Percentiles rank a stretch among this genome's conserved stretches.
phyloP scores from a whole-genome alignment of 2,888 invertebrate genomes.

The Lobophora halterata region DNA sequence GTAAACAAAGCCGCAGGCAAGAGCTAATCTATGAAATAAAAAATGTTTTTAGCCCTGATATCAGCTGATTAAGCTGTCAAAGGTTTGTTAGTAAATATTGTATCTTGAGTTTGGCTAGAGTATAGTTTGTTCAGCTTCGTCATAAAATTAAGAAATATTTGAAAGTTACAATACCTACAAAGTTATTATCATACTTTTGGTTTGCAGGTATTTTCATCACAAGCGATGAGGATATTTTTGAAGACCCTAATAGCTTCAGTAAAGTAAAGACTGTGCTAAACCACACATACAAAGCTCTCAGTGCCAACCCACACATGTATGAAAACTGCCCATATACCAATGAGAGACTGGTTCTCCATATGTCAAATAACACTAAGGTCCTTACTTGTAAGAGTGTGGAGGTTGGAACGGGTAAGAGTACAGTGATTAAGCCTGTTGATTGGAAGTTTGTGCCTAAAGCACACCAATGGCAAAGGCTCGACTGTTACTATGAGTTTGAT shows the following conservation, averaged over 20 bases:
- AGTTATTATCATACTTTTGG: too few species aligned
- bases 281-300: conserved; percentile 79
- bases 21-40: too few species aligned
- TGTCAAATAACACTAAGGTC: conserved; percentile 74
- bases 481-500: conserved; percentile 88
- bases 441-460: conserved; percentile 87
- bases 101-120: too few species aligned
- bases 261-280: conserved; percentile 82
- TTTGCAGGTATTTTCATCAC: conserved; percentile 86
- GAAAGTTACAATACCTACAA: too few species aligned
- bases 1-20: too few species aligned
- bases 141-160: too few species aligned
- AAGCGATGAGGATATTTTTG: conserved; percentile 83
- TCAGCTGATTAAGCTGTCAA: too few species aligned
- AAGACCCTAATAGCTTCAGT: conserved; percentile 74
- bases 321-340: conserved; percentile 75
- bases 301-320: conserved; percentile 79
- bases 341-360: conserved; percentile 85
- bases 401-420: conserved; percentile 62
- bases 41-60: too few species aligned
- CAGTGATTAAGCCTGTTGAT: conserved; percentile 84
- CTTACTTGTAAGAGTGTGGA: conserved; percentile 85
- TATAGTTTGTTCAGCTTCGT: too few species aligned
- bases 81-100: too few species aligned
- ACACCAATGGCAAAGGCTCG: conserved; percentile 88